These are phyloP conservation scores for Macquaria australasica DNA, from an alignment of 2,113 vertebrate genomes.

Conservation along the genomic window DNA sequence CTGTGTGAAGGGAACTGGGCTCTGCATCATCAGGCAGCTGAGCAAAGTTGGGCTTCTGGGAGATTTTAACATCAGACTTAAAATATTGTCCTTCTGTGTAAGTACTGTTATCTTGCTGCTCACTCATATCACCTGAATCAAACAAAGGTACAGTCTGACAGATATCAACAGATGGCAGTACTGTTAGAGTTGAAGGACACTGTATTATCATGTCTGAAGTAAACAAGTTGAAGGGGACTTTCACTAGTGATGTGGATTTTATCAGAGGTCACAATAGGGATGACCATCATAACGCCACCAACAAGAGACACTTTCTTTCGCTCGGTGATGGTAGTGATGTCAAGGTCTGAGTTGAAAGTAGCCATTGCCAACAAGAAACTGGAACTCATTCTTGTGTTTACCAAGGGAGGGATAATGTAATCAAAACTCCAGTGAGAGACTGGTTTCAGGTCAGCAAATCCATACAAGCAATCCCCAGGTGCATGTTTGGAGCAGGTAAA, in stretches of 20 bases:
- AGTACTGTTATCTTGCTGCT: not conserved
- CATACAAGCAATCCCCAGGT: constrained; percentile 12
- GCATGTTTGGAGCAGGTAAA: constrained; percentile 42
- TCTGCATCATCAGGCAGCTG: not conserved
- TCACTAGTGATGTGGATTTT: constrained; percentile 37
- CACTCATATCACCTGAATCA: constrained; percentile 27
- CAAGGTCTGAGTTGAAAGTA: constrained; percentile 8
- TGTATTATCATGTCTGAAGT: constrained; percentile 3
- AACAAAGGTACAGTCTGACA: constrained; percentile 28
- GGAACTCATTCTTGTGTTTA: constrained; percentile 37
- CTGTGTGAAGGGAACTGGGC: not conserved
- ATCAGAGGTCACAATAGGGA: constrained; percentile 40
- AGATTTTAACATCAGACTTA: not conserved
- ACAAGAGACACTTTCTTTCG: not conserved
- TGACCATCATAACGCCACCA: constrained; percentile 28
- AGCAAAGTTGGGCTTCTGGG: not conserved
- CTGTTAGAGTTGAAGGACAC: constrained; percentile 14
- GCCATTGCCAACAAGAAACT: constrained; percentile 52
- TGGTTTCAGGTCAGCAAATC: constrained; percentile 48
- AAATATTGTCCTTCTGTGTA: not conserved
- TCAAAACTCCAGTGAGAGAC: constrained; percentile 48
- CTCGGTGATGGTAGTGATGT: constrained; percentile 8
- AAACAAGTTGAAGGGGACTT: constrained; percentile 53
- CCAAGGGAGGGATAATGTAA: constrained; percentile 45
- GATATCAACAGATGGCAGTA: constrained; percentile 46